Base-by-base conservation (phyloP, 2,888 invertebrate genomes). In the Ophioninae sp. region DNA sequence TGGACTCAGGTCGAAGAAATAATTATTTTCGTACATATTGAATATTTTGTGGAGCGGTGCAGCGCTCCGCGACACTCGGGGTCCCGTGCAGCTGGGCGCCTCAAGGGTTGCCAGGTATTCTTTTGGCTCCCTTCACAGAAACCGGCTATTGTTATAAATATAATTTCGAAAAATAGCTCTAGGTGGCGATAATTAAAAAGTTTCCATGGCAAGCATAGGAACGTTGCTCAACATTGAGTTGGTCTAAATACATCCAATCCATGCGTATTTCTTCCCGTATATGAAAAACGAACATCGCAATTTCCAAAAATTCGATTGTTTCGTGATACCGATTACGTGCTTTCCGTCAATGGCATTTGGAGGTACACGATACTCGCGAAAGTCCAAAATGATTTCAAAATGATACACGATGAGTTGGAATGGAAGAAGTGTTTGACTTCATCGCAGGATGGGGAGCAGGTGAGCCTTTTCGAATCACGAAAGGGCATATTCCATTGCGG, bases 401-500 rank as follows among this genome's bases (percentile, higher is more conserved):
- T 75, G 61, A 67, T 44, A 21, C 37, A 41, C 61, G 64, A 84
- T 82, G 82, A 69, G 77, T 73, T 79, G 77, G 59, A 39, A 84
- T 84, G 86, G 87, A 87, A 57, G 61, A 81, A 17, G 68, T 85
- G 62, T 82, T 75, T 80, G 94, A 95, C 89, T 95, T 94, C 89
- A 90, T 94, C 84, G 95, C 94, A 81, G 95, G 95, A 88, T 95
- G 94, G 93, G 90, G 93, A 85, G 94, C 94, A 86, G 95, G 95
- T 95, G 93, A 91, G 92, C 41, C 10, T 64, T 5, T 30, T 30
- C 21, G 7, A 17, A 57, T 56, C 5, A 30, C 50, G n/a, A 50
- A 50, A 13, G 17, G 50, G 50, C 50, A 50, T 50, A 59, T 59
- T 59, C 21, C 59, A 20, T 21, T 59, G 20, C 21, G 1, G 1